A percentile compares a stretch with the other conserved stretches of the same genome.
Conservation (phyloP, 2,113 vertebrate species). For the Alectura lathami region DNA sequence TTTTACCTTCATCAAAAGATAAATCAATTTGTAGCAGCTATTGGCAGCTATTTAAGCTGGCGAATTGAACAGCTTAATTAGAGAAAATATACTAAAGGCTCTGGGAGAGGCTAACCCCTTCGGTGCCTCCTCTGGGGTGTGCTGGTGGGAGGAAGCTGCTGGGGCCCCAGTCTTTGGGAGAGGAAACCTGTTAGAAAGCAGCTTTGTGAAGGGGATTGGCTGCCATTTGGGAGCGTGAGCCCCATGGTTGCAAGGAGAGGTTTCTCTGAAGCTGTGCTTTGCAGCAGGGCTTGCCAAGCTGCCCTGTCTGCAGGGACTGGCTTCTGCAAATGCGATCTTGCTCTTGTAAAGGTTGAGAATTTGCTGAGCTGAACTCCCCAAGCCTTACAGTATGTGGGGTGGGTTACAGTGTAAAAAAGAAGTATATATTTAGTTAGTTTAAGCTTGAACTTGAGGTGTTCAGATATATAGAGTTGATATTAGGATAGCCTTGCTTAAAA, state of each 20-base stretch:
- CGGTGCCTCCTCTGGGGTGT: background rate
- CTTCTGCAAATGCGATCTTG: background rate
- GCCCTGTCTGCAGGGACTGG: background rate
- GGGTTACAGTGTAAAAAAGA: background rate
- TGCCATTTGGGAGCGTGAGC: background rate
- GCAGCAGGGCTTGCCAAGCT: background rate
- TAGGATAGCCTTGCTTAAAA: slow-evolving; percentile 18
- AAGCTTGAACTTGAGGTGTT: slow-evolving; percentile 32
- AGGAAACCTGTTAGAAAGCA: background rate
- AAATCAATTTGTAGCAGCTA: slow-evolving; percentile 76
- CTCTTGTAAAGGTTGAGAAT: background rate
- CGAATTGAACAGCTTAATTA: slow-evolving; percentile 63
- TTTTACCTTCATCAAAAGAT: slow-evolving; percentile 75
- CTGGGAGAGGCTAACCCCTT: slow-evolving; percentile 13
- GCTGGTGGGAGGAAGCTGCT: background rate
- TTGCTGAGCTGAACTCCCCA: fast-evolving
- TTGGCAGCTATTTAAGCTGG: slow-evolving; percentile 72
- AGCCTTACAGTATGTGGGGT: background rate
- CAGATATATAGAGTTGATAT: slow-evolving; percentile 11
- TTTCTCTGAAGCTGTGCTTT: background rate
- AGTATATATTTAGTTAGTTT: background rate
- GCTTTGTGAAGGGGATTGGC: background rate
- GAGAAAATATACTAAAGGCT: slow-evolving; percentile 65
- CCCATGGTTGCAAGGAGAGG: fast-evolving
- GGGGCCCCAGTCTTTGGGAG: background rate